Evolutionary conservation across 2,797 vertebrate genomes (phyloP).

Genomic region (Sebastes goodei): DNA sequence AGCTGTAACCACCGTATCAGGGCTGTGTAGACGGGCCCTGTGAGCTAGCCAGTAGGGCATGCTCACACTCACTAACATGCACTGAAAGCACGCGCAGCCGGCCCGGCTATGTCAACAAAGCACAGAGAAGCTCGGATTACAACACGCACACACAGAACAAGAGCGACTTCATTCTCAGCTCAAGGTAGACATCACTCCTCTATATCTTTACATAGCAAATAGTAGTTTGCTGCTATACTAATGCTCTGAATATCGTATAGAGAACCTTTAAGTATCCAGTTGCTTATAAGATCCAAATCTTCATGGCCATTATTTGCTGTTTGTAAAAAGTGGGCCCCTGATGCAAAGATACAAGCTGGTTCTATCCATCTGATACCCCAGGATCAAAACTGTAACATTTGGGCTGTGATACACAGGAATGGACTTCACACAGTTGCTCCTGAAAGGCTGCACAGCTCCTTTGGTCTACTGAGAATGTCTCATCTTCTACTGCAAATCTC

Average conservation of each 20-base stretch:
- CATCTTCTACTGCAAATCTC: slow-evolving; percentile 47
- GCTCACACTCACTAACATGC: too few species aligned
- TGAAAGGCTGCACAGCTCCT: slow-evolving; percentile 42
- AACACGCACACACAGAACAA: too few species aligned
- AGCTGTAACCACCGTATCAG: too few species aligned
- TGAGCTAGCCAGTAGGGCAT: too few species aligned
- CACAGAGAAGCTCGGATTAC: too few species aligned
- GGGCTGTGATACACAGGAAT: slow-evolving; percentile 40
- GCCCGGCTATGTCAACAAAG: too few species aligned
- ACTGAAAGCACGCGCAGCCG: fast-evolving
- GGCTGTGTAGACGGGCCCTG: fast-evolving
- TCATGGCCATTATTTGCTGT: neutral
- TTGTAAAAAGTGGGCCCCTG: slow-evolving; percentile 2
- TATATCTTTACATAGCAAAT: too few species aligned
- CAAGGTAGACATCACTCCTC: too few species aligned
- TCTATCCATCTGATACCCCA: slow-evolving; percentile 30
- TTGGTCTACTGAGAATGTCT: slow-evolving; percentile 60
- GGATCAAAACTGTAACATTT: slow-evolving; percentile 54
- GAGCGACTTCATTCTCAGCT: too few species aligned
- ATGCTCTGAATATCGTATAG: too few species aligned
- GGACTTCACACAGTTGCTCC: slow-evolving; percentile 45
- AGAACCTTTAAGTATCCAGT: neutral
- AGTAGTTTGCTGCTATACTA: too few species aligned
- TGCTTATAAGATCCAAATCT: neutral
- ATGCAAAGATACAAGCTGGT: slow-evolving; percentile 15